phyloP scores from a whole-genome alignment of 2,888 invertebrate species.

The Andrena minutula region DNA sequence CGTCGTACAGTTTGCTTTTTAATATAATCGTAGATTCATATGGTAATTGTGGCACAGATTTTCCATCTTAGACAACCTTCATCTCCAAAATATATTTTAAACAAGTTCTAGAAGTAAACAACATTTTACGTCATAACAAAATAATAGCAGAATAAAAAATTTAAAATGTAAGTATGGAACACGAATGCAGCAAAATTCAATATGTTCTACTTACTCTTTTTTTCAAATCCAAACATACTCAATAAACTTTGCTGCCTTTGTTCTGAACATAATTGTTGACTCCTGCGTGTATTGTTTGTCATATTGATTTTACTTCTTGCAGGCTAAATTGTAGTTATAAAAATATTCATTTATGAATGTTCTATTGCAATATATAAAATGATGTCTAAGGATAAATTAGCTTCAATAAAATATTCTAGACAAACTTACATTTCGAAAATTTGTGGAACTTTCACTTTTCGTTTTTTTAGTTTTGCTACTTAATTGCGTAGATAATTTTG shows the following conservation, averaged over 20 bases:
- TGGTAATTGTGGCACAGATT: neutral
- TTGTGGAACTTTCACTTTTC: no score
- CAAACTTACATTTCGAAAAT: slow-evolving; percentile 43
- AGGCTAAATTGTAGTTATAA: slow-evolving; percentile 47
- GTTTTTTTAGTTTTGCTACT: no score
- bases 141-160: neutral
- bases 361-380: neutral
- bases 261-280: slow-evolving; percentile 81
- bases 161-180: neutral
- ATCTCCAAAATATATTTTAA: slow-evolving; percentile 5
- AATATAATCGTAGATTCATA: neutral
- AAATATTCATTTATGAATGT: neutral
- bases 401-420: neutral
- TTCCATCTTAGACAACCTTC: neutral
- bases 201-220: slow-evolving; percentile 42
- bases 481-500: neutral
- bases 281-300: slow-evolving; percentile 79
- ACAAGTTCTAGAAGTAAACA: slow-evolving; percentile 27
- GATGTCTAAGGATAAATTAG: neutral
- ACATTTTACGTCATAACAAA: neutral
- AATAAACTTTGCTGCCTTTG: slow-evolving; percentile 87
- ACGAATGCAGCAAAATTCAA: neutral
- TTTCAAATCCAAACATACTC: slow-evolving; percentile 89
- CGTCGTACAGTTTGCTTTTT: neutral
- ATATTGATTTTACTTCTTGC: slow-evolving; percentile 58